Base-by-base conservation (phyloP, 2,113 vertebrate genomes). In the Oryzias curvinotus region DNA sequence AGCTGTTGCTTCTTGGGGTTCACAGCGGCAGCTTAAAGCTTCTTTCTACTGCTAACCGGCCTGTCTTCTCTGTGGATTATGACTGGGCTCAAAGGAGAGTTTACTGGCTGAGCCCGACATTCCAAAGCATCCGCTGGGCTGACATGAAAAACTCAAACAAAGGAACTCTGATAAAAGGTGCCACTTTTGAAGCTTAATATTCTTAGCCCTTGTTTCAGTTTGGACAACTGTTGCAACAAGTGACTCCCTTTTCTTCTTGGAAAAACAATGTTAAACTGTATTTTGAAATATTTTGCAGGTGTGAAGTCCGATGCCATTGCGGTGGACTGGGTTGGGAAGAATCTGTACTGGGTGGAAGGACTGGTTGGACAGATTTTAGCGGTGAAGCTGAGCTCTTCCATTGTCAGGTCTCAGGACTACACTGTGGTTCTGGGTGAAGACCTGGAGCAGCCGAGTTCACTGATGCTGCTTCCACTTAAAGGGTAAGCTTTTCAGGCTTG, bases 341-440 rank as follows among this genome's bases (percentile, higher is more conserved):
- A 96, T 80, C 89, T 98, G 59, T 97, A 97, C 85, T 97, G 95
- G 96, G 92, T 91, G 14, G 94, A 96, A 54, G 93, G 93, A 1
- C 76, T 75, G n/a, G 89, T 91, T 48, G 93, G 94, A 0, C 93
- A 93, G 82, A 94, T 98, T 81, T 71, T 95, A 73, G 95, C 92
- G 2, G 89, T 92, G 61, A 89, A 66, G 8, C 78, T 97, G 58
- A 77, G 85, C 18, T 60, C 81, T 28, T 5, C 52, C 43, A 89
- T 90, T 64, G 80, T 88, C 55, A 92, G 83, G 52, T 82, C 77
- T 30, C 81, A 91, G n/a, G 89, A 95, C 56, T 90, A 92, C 53
- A 87, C 91, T 0, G 71, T 95, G 41, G 92, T 96, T 25, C 63
- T 98, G 58, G 92, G 94, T 44, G 85, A 91, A 71, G 90, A 93